phyloP scores from a whole-genome alignment of 2,888 invertebrate genomes.

The Furcula furcula region DNA sequence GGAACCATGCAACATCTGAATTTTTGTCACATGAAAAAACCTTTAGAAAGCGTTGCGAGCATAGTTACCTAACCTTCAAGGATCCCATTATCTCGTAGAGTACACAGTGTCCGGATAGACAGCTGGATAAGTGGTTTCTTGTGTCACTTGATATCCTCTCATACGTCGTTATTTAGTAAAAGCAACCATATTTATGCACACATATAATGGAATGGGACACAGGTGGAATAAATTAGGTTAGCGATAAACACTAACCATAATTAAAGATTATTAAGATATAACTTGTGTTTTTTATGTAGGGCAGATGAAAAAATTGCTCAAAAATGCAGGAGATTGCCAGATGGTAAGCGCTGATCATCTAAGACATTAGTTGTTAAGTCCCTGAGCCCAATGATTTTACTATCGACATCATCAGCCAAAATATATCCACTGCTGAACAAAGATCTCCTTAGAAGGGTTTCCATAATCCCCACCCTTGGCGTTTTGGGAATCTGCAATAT shows the following conservation, averaged over 20 bases:
- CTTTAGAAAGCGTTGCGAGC: no score
- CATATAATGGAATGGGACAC: neutral
- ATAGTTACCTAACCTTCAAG: constrained; percentile 18
- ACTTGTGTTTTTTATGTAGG: neutral
- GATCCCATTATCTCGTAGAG: constrained; percentile 21
- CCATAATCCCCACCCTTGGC: no score
- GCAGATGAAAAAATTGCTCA: constrained; percentile 1
- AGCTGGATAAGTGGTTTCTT: constrained; percentile 30
- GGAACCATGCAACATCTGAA: no score
- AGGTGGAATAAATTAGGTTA: constrained; percentile 2
- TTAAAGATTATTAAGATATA: constrained; percentile 1
- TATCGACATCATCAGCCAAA: no score
- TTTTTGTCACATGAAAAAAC: no score
- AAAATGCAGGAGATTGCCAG: no score
- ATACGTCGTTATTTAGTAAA: constrained; percentile 16
- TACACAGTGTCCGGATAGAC: constrained; percentile 23
- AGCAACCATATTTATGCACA: constrained; percentile 1
- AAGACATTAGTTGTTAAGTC: no score
- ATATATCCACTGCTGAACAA: no score
- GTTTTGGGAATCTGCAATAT: no score
- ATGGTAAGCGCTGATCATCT: no score
- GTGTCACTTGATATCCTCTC: constrained; percentile 22
- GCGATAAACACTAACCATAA: neutral
- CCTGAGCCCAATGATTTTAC: no score
- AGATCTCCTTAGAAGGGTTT: no score